Base-by-base conservation (phyloP, 1,140 invertebrate species). In the Yoshiicerus persimilis region DNA sequence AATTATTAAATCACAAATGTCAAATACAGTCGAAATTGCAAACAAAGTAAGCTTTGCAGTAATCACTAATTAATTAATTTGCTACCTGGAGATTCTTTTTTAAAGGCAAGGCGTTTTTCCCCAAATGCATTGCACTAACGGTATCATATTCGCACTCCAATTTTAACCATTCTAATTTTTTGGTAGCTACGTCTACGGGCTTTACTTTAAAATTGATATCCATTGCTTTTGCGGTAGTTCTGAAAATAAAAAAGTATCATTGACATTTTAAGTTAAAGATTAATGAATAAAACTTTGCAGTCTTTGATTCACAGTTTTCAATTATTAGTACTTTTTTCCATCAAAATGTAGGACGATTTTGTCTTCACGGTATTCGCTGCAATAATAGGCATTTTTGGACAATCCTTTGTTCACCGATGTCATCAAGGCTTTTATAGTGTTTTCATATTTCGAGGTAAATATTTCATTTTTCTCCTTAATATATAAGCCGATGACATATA, bases 401-500 rank as follows among this genome's bases (percentile, higher is more conserved):
- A 96, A 91, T 88, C 92, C 93, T 92, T 94, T 94, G 83, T 94
- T 92, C 64, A 95, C 93, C 64, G 93, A 92, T 75, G 92, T 92
- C 36, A 96, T 89, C 88, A 95, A 92, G 5, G 93, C 92, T 92
- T 92, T 94, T 0, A 96, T 89, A 92, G 94, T 93, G 92, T 91
- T 88, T 84, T 92, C 86, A 80, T 92, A 92, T 86, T 41, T 88
- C 38, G 91, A 91, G 86, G 94, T 93, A 64, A 92, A 94, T 91
- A 96, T 94, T 91, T 96, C 94, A 89, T 94, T 94, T 90, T 95
- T 94, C 27, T 94, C 94, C 41, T 95, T 93, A 25, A 95, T 91
- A 91, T 93, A 94, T 27, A 93, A 89, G 91, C 95, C 96, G 90
- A 96, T 93, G 75, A 97, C 95, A 92, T 94, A 94, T 93, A 96